phyloP scores from a whole-genome alignment of 2,113 vertebrate species.

The Nycticorax nycticorax region DNA sequence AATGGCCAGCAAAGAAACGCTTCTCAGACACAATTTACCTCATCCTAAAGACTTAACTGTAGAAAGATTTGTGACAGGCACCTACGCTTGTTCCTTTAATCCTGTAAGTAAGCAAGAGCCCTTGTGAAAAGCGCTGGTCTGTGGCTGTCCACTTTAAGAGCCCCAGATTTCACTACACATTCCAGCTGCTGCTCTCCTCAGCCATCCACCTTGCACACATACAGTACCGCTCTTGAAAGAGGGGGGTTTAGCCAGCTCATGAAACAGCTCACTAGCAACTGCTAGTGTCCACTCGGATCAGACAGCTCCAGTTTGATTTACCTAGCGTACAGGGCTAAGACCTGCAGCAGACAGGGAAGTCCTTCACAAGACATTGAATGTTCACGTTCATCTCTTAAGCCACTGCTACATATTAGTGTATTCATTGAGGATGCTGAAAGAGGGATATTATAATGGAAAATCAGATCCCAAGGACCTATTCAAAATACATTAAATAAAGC shows the following conservation, averaged over 20 bases:
- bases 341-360: background rate
- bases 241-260: background rate
- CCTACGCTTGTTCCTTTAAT: background rate
- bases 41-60: background rate
- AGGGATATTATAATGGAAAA: background rate
- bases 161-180: background rate
- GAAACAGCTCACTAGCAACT: background rate
- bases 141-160: background rate
- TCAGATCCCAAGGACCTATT: background rate
- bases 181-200: background rate
- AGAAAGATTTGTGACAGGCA: background rate
- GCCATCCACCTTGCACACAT: rapidly evolving
- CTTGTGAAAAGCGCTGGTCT: background rate
- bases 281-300: rapidly evolving
- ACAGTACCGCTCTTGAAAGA: background rate
- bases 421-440: background rate
- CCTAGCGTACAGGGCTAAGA: background rate
- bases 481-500: background rate
- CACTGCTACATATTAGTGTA: background rate
- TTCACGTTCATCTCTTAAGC: background rate
- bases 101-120: background rate
- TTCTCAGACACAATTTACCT: background rate
- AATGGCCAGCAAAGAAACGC: background rate
- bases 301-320: background rate
- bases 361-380: background rate